Conservation (phyloP, 2,797 vertebrate genomes). For the Sebastes alutus region DNA sequence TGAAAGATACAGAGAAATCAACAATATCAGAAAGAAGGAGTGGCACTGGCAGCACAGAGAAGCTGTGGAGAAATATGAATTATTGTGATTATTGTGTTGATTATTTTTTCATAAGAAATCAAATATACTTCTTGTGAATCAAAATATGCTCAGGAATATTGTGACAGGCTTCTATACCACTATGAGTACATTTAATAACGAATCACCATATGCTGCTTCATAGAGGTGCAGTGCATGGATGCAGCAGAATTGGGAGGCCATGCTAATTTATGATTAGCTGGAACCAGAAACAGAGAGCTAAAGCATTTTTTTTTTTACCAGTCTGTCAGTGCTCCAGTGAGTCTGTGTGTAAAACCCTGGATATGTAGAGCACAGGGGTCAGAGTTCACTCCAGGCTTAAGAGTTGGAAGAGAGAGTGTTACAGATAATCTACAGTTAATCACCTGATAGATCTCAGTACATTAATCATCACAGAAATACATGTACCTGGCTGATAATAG, state of each 20-base stretch:
- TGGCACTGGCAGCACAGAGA: conserved; percentile 9
- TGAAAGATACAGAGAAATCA: conserved; percentile 3
- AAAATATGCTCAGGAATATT: background rate
- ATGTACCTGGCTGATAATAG: background rate
- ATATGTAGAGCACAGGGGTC: conserved; percentile 42
- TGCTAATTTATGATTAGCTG: conserved; percentile 41
- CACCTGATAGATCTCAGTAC: conserved; percentile 35
- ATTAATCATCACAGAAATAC: background rate
- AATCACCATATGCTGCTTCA: background rate
- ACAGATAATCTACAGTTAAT: background rate
- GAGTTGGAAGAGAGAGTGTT: conserved; percentile 17
- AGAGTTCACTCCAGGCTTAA: conserved; percentile 29
- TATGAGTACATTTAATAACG: background rate
- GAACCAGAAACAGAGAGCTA: conserved; percentile 23
- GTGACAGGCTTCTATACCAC: background rate
- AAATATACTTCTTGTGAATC: conserved; percentile 18
- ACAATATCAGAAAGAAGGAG: background rate
- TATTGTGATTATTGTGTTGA: background rate
- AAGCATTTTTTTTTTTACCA: conserved; percentile 42
- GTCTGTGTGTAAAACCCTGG: conserved; percentile 45
- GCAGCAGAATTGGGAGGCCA: background rate
- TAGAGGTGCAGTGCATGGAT: conserved; percentile 3
- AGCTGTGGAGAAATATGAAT: conserved; percentile 50
- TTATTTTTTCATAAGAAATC: conserved; percentile 14
- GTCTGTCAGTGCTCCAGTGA: conserved; percentile 45